Conservation (phyloP, 2,797 vertebrate genomes). For the Delichon dasypus region DNA sequence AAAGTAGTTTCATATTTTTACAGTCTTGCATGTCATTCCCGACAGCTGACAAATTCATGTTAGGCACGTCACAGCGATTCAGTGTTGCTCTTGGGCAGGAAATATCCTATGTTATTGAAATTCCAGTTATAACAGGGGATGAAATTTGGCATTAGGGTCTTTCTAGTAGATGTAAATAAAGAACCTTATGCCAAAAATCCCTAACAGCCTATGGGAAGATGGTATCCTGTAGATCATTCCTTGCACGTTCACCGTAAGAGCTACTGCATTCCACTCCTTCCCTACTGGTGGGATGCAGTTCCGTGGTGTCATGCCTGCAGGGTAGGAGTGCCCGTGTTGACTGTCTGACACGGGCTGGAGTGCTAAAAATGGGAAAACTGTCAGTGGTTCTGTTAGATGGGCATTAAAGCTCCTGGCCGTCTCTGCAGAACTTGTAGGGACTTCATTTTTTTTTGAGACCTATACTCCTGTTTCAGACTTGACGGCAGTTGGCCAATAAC, state of each 20-base stretch:
- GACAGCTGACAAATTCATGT: background rate
- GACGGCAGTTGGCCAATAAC: conserved; percentile 14
- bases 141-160: background rate
- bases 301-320: background rate
- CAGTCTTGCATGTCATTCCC: background rate
- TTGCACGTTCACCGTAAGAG: background rate
- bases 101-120: background rate
- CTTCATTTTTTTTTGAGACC: background rate
- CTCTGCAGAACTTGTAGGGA: background rate
- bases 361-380: background rate
- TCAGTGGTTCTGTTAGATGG: background rate
- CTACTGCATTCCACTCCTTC: background rate
- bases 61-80: background rate
- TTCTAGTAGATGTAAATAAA: background rate
- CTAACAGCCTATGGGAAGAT: background rate
- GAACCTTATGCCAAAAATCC: background rate
- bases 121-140: background rate
- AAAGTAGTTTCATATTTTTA: background rate
- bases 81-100: background rate
- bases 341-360: background rate
- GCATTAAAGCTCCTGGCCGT: background rate
- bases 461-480: conserved; percentile 31
- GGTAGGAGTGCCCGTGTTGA: accelerated
- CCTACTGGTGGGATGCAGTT: background rate
- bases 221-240: background rate